phyloP scores from a whole-genome alignment of 2,113 vertebrate species.

The Albula glossodonta region DNA sequence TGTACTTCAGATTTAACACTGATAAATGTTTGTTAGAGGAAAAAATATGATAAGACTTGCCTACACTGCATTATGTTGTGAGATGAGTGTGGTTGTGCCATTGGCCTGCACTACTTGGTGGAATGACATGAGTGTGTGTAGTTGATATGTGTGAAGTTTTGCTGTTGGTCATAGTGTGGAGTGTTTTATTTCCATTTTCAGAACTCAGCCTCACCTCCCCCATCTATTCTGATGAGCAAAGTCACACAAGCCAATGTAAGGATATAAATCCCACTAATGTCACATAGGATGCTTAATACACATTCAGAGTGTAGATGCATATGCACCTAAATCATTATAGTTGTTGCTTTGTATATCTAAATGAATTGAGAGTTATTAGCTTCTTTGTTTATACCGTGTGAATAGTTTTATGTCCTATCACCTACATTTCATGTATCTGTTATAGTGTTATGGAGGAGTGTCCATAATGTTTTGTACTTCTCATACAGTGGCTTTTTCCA shows the following conservation, averaged over 20 bases:
- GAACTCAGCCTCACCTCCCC: slow-evolving; percentile 28
- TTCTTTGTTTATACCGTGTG: too few relatives aligned
- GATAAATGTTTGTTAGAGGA: too few relatives aligned
- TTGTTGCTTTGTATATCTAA: too few relatives aligned
- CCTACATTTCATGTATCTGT: too few relatives aligned
- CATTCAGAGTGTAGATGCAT: not conserved
- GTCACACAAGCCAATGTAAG: slow-evolving; percentile 41
- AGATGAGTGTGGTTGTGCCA: not conserved
- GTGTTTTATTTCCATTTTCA: slow-evolving; percentile 36
- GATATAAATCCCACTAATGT: not conserved
- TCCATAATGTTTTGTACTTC: not conserved
- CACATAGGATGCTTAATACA: not conserved
- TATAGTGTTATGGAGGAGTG: not conserved
- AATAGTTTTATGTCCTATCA: too few relatives aligned
- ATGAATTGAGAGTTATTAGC: too few relatives aligned
- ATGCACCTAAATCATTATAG: not conserved
- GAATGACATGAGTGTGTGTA: not conserved
- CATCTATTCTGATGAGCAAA: slow-evolving; percentile 24
- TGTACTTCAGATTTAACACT: too few relatives aligned
- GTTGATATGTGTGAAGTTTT: not conserved
- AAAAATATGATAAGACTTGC: too few relatives aligned
- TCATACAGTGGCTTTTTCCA: not conserved
- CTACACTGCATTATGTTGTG: too few relatives aligned
- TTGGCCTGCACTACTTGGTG: not conserved
- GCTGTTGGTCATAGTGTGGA: slow-evolving; percentile 18